Evolutionary conservation across 2,888 invertebrate species (phyloP), one percentile per base, ranked within the genome.

Genomic region (Orthosia gracilis): DNA sequence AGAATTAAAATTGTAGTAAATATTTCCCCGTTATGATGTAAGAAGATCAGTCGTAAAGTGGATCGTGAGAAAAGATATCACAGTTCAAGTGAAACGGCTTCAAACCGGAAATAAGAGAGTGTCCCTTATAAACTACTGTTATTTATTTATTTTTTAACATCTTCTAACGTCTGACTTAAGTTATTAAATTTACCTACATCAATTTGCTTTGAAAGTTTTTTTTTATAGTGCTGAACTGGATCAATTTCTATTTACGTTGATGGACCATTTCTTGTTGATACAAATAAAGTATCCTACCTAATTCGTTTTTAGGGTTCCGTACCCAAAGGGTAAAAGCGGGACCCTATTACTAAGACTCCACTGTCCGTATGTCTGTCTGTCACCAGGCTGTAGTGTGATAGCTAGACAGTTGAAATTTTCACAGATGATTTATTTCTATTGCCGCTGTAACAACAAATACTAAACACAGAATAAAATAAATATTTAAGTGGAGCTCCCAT

Each of bases 61-160:
- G 82, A 72, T 74, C 85, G 85, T 85, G 85, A 73, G 85, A 85
- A 85, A 85, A 76, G 74, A 31, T 83, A 84, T 52, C 64, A 72
- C 67, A 61, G 66, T 64, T 69, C 74, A 82, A 64, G 40, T 69
- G 66, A 69, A 69, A 66, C 69, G 62, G 54, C 21, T 71, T 62
- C 67, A 40, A 82, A 82, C 83, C 70, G 83, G 81, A 83, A 82
- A 83, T 67, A 23, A 58, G n/a, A 65, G 40, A 65, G 40, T 69
- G 83, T 79, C 79, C 75, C 83, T 68, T 70, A 4, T 23, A 62
- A 59, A 71, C 59, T 49, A 62, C 75, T 71, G 68, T 69, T 81
- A 72, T 72, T 70, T 81, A 65, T 71, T 52, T 79, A 69, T 67
- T 66, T 50, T 26, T 45, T 26, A 66, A 21, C 66, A 69, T 77